Percentiles rank a stretch among this genome's conserved stretches.
Evolutionary conservation across 2,113 vertebrate species (phyloP).

Genomic region (Turdus rufiventris): DNA sequence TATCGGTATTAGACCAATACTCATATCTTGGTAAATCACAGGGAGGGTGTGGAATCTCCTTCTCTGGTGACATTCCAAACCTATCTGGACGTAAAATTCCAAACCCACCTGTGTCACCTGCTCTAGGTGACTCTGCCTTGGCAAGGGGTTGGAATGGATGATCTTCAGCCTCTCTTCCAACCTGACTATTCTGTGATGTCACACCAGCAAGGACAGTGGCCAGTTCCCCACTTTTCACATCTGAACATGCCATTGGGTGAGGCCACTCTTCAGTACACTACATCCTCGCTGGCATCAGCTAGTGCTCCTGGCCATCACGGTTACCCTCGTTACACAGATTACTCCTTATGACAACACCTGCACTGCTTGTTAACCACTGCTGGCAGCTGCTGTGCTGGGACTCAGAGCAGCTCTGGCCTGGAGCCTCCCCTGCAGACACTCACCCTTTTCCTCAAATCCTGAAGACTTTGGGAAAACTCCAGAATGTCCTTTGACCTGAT

Average conservation of each 20-base stretch:
- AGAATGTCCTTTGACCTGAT: not conserved
- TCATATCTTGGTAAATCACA: no score
- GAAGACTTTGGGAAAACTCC: not conserved
- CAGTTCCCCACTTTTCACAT: not conserved
- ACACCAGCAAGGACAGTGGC: not conserved
- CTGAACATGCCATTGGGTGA: not conserved
- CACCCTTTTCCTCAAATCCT: not conserved
- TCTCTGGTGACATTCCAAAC: not conserved
- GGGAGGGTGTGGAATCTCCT: not conserved
- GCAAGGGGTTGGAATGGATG: not conserved
- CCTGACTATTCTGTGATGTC: not conserved
- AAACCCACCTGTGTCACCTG: not conserved
- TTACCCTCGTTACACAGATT: not conserved
- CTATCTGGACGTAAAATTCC: not conserved
- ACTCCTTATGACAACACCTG: not conserved
- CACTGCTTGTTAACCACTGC: not conserved
- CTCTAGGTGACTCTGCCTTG: not conserved
- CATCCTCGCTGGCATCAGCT: not conserved
- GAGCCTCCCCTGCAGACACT: not conserved
- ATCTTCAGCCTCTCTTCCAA: not conserved
- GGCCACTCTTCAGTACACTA: not conserved
- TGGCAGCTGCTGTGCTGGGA: not conserved
- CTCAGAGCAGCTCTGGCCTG: fast-evolving
- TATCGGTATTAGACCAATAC: no score
- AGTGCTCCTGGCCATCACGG: not conserved